These are phyloP conservation scores for Drosophila gunungcola DNA, from an alignment of 1,140 invertebrate genomes.

Conservation along the genomic window DNA sequence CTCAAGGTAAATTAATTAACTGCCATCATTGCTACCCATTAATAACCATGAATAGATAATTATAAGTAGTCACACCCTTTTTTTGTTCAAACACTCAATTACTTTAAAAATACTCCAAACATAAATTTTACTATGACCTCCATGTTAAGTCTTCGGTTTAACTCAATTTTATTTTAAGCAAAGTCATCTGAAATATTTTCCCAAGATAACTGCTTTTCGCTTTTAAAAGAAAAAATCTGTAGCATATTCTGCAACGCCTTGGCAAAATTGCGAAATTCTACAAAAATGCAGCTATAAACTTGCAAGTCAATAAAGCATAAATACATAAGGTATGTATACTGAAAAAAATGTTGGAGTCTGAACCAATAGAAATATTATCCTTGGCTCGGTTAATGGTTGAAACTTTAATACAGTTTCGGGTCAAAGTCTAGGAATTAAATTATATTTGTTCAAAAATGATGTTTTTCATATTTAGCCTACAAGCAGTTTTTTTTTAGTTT, in stretches of 20 bases:
- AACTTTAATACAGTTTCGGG: too few relatives aligned
- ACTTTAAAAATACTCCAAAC: too few relatives aligned
- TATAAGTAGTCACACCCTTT: too few relatives aligned
- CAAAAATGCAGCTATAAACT: conserved; percentile 1
- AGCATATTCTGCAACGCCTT: not conserved
- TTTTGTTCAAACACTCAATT: too few relatives aligned
- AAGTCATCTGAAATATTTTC: not conserved
- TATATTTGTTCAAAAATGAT: not conserved
- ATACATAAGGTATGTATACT: not conserved
- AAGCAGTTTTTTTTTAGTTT: not conserved
- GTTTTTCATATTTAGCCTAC: too few relatives aligned
- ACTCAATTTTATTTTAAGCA: not conserved
- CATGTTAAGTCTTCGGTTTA: not conserved
- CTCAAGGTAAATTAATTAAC: not conserved
- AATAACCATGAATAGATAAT: too few relatives aligned
- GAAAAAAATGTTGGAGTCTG: not conserved
- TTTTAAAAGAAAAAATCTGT: not conserved
- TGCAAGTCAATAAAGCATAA: not conserved
- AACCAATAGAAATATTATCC: too few relatives aligned
- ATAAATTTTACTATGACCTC: not conserved
- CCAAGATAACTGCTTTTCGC: not conserved
- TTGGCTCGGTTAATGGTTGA: too few relatives aligned
- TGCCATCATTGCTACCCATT: too few relatives aligned
- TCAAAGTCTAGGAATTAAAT: not conserved
- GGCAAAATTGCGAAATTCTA: not conserved